Evolutionary conservation across 2,888 invertebrate genomes (phyloP).

Genomic region (Cephus runcator): DNA sequence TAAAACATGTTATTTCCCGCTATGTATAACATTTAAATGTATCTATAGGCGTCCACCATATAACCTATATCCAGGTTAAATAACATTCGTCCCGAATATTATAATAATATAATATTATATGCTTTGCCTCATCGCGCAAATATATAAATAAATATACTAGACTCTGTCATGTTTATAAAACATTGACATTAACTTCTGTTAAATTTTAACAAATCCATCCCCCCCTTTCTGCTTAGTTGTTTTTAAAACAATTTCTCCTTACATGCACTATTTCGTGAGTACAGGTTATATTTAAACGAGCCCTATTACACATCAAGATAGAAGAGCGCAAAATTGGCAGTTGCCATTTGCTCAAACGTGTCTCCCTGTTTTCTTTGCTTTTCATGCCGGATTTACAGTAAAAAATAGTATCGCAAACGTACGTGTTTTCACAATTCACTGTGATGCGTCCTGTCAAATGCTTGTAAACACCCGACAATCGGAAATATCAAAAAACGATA

Average conservation of each 20-base stretch:
- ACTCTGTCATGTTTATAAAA: conserved; percentile 64
- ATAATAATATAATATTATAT: conserved; percentile 47
- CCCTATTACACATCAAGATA: neutral
- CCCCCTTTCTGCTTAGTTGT: conserved; percentile 38
- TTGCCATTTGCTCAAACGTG: neutral
- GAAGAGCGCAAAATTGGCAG: neutral
- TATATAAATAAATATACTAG: conserved; percentile 61
- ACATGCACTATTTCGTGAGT: conserved; percentile 16
- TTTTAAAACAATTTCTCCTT: conserved; percentile 43
- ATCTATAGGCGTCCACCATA: conserved; percentile 39
- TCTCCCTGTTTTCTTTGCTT: neutral
- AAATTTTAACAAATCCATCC: conserved; percentile 62
- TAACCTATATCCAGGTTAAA: conserved; percentile 52
- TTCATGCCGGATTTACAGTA: neutral
- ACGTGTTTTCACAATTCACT: neutral
- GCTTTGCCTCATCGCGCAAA: conserved; percentile 56
- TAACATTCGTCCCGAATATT: conserved; percentile 57
- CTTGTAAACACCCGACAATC: neutral
- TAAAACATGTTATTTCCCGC: conserved; percentile 50
- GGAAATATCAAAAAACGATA: neutral
- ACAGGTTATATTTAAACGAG: neutral
- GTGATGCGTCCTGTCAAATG: neutral
- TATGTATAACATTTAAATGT: conserved; percentile 49
- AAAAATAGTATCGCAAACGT: neutral
- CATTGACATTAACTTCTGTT: conserved; percentile 63